Evolutionary conservation across 2,888 invertebrate species (phyloP).

Genomic region (Yponomeuta sedellus): DNA sequence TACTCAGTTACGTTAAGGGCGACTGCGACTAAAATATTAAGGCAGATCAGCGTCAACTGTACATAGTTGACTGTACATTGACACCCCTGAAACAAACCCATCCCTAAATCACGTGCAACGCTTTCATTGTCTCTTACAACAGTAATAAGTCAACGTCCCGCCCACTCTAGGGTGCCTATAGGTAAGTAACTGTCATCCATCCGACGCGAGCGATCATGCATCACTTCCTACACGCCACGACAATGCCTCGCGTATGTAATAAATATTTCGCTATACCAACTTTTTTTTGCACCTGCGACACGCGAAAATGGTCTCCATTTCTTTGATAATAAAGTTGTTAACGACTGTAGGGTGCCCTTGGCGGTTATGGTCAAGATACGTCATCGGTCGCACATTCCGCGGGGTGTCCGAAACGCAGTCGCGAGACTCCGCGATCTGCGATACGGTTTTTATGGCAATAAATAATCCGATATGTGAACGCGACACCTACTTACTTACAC

Average conservation of each 20-base stretch:
- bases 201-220: slow-evolving; percentile 41
- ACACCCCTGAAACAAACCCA: neutral
- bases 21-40: too few relatives aligned
- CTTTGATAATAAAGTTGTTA: neutral
- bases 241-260: slow-evolving; percentile 16
- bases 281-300: neutral
- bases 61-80: neutral
- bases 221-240: slow-evolving; percentile 49
- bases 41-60: neutral
- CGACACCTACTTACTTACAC: slow-evolving; percentile 60
- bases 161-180: slow-evolving; percentile 38
- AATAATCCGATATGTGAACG: slow-evolving; percentile 49
- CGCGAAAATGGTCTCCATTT: neutral
- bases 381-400: slow-evolving; percentile 37
- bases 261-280: slow-evolving; percentile 9
- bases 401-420: slow-evolving; percentile 24
- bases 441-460: slow-evolving; percentile 59
- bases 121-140: neutral
- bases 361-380: slow-evolving; percentile 39
- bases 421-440: slow-evolving; percentile 26
- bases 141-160: slow-evolving; percentile 17
- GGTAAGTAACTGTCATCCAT: slow-evolving; percentile 41
- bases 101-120: neutral
- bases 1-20: too few relatives aligned
- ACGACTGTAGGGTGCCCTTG: neutral